Base-by-base conservation (phyloP, 1,140 invertebrate species). In the Scaptomyza montana region DNA sequence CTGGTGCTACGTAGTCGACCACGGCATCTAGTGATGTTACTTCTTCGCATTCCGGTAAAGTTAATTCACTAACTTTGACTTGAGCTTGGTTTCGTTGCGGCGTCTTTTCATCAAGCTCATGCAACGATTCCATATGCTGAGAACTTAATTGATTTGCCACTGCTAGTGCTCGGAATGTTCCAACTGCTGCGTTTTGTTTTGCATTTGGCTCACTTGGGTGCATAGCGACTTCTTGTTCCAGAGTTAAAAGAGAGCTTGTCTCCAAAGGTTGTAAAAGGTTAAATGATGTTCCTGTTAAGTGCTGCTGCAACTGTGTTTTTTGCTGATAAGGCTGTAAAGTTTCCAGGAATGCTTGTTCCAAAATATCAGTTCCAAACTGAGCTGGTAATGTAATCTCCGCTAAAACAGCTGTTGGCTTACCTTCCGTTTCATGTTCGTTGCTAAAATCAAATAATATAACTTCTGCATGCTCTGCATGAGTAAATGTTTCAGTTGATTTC, bases 171-270 rank as follows among this genome's bases (percentile, higher is more conserved):
- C 13, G 53, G 10, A 61, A 19, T 6, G 64, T 41, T 33, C 50
- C 54, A 3, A 77, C 19, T 1, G 46, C 30, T 9, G 82, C 82
- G 9, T 57, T 74, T 8, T 79, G 76, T 2, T 9, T 0, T 1
- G 25, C 0, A n/a, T 53, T 51, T n/a, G 33, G 25, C 10, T 77
- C 75, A 8, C 54, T 28, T 19, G 25, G 0, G 0, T 47, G 19
- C 3, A 91, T 33, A 10, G 9, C 39, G 9, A 7, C 41, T 57
- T 90, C 89, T 3, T 74, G 74, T 8, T 91, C 90, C 8, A 90
- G 41, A 3, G 74, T 46, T 13, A 77, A 10, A 5, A 55, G 50
- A 16, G 69, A 62, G 5, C 51, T 72, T 10, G 78, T 70, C 28
- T 81, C 77, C 6, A 90, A 36, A 5, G 86, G 36, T 25, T 87